Conservation (phyloP, 2,113 vertebrate genomes). For the Bubalus kerabau region DNA sequence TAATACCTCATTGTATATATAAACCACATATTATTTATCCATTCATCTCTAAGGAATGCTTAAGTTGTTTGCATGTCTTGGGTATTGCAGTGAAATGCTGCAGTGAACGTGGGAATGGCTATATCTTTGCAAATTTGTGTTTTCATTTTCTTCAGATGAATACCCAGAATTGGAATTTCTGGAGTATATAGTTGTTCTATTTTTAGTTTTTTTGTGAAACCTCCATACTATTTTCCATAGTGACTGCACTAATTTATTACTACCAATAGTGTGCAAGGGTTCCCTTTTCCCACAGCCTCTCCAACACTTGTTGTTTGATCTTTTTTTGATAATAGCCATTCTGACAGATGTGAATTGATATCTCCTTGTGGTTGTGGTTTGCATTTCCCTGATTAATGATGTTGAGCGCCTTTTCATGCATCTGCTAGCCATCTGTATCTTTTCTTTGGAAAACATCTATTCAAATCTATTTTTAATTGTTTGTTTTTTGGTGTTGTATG, state of each 20-base stretch:
- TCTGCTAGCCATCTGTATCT: not conserved
- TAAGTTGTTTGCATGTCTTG: not conserved
- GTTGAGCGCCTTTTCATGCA: not conserved
- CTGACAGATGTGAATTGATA: not conserved
- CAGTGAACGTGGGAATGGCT: not conserved
- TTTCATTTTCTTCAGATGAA: not conserved
- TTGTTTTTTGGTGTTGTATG: not conserved
- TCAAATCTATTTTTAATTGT: not conserved
- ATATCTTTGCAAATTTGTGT: not conserved
- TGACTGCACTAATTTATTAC: not conserved
- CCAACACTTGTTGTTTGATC: not conserved
- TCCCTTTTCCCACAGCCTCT: not conserved
- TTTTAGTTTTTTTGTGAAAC: not conserved
- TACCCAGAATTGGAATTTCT: not conserved
- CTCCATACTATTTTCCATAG: not conserved
- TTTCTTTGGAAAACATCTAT: not conserved
- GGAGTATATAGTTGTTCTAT: not conserved
- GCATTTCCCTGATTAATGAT: not conserved
- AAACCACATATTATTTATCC: not conserved
- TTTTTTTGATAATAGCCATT: not conserved
- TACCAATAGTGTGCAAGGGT: not conserved
- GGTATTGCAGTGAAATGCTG: not conserved
- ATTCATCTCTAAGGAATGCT: not conserved
- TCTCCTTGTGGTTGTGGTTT: not conserved
- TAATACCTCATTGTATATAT: not conserved